Base-by-base conservation (phyloP, 2,113 vertebrate species). In the Pseudolaguvia tuberculata region DNA sequence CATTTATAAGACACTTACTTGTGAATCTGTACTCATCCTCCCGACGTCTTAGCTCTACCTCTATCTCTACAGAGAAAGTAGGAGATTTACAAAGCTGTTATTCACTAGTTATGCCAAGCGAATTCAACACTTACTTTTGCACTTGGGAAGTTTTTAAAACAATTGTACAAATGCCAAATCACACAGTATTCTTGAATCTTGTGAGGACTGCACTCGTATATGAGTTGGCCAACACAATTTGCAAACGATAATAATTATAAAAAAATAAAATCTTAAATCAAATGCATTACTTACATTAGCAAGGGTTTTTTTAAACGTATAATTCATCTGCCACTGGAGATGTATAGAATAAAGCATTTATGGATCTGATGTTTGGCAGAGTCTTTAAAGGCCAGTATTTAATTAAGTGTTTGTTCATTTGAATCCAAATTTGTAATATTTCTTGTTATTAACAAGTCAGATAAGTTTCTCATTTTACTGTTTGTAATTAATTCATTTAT, bases 11-110 rank as follows among this genome's bases (percentile, higher is more conserved):
- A 80, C 85, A 93, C 94, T 94, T 93, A 95, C 94, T 95, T 94
- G 94, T 94, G 86, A 95, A 94, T 93, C 93, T 93, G 93, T 95
- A 94, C 83, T 95, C 93, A 92, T 95, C 94, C 87, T 95, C 93
- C 82, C 93, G 93, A 92, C 93, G 93, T 93, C 94, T 92, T 87
- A 95, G 93, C 87, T 95, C 94, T 92, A 95, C 90, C 86, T 95
- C 94, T 95, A 93, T 66, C 86, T 95, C 94, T 95, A 93, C 68
- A 91, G 88, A 91, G 86, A 92, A 84, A 92, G 88, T 87, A 92
- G 91, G 87, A 90, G 91, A 93, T 90, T 74, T 88, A 87, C 79
- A 85, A 68, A 52, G 53, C 47, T 42, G 27, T 71, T 61, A 71
- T 27, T 23, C 45, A 72, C 27, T 66, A 29, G 5, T 50, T 74